Evolutionary conservation across 1,140 invertebrate genomes (phyloP).

Genomic region (Patella vulgata): DNA sequence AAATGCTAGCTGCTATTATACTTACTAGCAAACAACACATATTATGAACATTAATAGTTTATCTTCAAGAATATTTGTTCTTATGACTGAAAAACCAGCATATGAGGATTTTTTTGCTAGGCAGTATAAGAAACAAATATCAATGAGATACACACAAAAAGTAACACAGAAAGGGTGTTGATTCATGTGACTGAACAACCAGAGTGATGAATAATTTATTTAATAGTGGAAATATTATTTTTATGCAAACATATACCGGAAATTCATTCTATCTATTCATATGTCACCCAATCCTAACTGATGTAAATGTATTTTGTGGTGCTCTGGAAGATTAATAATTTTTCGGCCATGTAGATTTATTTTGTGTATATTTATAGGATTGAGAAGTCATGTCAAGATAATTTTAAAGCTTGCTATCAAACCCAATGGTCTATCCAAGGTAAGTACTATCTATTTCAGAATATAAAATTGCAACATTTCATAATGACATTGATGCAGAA

Average conservation of each 20-base stretch:
- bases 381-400: background rate
- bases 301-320: background rate
- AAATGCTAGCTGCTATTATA: too few species aligned
- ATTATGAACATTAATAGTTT: too few species aligned
- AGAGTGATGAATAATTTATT: background rate
- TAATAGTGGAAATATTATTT: background rate
- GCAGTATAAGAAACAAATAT: too few species aligned
- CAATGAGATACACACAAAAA: too few species aligned
- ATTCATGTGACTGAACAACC: too few species aligned
- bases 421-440: background rate
- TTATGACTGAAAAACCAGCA: too few species aligned
- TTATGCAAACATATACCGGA: background rate
- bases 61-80: too few species aligned
- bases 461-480: background rate
- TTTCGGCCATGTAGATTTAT: background rate
- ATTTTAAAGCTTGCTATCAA: slow-evolving; percentile 1
- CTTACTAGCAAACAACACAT: too few species aligned
- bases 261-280: background rate
- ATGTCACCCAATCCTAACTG: background rate
- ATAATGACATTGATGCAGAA: background rate
- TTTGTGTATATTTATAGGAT: background rate
- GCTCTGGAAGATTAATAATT: background rate
- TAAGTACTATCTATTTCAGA: background rate
- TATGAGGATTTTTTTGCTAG: too few species aligned
- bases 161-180: too few species aligned